Evolutionary conservation across 1,140 invertebrate genomes (phyloP).

Genomic region (Scaptomyza hsui): DNA sequence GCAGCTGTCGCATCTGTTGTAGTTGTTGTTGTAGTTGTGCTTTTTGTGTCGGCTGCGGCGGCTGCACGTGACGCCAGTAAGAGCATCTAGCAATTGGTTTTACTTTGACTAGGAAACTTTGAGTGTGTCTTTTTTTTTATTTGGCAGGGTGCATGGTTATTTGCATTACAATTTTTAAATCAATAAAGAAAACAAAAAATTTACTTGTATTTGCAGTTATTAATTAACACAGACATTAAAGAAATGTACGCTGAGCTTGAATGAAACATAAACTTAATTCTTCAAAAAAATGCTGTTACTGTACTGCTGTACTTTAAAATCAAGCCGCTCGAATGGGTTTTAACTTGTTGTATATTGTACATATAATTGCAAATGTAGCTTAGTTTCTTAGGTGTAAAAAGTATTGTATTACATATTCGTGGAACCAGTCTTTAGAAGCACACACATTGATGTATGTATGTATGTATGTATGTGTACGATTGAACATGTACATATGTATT

Average conservation of each 20-base stretch:
- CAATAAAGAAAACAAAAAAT: slow-evolving; percentile 31
- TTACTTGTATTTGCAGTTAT: neutral
- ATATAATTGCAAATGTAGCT: slow-evolving; percentile 34
- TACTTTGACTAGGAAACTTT: slow-evolving; percentile 56
- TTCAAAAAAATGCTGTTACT: neutral
- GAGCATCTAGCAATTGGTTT: slow-evolving; percentile 54
- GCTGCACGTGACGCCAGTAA: slow-evolving; percentile 57
- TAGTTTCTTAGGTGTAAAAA: neutral
- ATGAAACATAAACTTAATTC: slow-evolving; percentile 21
- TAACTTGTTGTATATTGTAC: slow-evolving; percentile 1
- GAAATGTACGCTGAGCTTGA: slow-evolving; percentile 5
- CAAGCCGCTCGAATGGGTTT: neutral
- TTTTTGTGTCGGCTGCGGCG: slow-evolving; percentile 22
- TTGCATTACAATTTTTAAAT: slow-evolving; percentile 34
- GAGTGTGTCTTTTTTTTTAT: slow-evolving; percentile 24
- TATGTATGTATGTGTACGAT: slow-evolving; percentile 29
- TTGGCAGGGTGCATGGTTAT: slow-evolving; percentile 26
- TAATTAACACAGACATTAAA: slow-evolving; percentile 23
- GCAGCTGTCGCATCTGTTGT: slow-evolving; percentile 13
- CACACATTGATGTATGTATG: slow-evolving; percentile 57
- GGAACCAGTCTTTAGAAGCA: slow-evolving; percentile 66
- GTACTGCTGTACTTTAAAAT: neutral
- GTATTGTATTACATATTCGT: slow-evolving; percentile 15
- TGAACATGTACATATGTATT: slow-evolving; percentile 28
- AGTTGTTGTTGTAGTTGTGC: slow-evolving; percentile 18